These are phyloP conservation scores for Amblyraja radiata DNA, from an alignment of 2,797 vertebrate genomes.

Conservation along the genomic window DNA sequence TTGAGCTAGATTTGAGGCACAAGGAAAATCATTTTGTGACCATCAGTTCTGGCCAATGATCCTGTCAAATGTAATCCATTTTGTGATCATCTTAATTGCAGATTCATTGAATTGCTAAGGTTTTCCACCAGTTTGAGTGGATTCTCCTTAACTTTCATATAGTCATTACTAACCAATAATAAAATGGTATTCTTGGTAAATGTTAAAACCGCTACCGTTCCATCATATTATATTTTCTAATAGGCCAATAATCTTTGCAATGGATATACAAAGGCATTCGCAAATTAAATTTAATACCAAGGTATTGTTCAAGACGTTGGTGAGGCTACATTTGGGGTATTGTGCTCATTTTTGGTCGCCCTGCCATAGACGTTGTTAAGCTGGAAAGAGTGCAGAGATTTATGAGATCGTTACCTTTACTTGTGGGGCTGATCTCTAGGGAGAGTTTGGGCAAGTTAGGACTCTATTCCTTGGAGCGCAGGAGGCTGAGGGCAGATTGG, in stretches of 20 bases:
- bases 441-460: too few relatives aligned
- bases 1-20: conserved; percentile 10
- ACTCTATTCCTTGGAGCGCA: too few relatives aligned
- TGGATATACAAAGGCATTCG: too few relatives aligned
- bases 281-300: too few relatives aligned
- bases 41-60: conserved; percentile 7
- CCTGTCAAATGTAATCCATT: conserved; percentile 11
- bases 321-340: too few relatives aligned
- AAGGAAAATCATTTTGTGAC: conserved; percentile 14
- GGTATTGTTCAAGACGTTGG: too few relatives aligned
- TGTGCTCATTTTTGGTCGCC: too few relatives aligned
- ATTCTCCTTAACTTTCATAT: background rate
- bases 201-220: conserved; percentile 18
- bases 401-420: too few relatives aligned
- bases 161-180: conserved; percentile 39
- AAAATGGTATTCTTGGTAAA: background rate
- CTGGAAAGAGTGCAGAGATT: too few relatives aligned
- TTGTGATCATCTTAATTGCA: background rate
- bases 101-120: background rate
- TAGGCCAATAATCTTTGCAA: background rate
- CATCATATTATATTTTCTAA: conserved; percentile 36
- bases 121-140: background rate
- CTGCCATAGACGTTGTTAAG: too few relatives aligned
- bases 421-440: too few relatives aligned
- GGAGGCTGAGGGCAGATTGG: too few relatives aligned